These are phyloP conservation scores for Bombus consobrinus DNA, from an alignment of 1,140 invertebrate species.

Conservation along the genomic window DNA sequence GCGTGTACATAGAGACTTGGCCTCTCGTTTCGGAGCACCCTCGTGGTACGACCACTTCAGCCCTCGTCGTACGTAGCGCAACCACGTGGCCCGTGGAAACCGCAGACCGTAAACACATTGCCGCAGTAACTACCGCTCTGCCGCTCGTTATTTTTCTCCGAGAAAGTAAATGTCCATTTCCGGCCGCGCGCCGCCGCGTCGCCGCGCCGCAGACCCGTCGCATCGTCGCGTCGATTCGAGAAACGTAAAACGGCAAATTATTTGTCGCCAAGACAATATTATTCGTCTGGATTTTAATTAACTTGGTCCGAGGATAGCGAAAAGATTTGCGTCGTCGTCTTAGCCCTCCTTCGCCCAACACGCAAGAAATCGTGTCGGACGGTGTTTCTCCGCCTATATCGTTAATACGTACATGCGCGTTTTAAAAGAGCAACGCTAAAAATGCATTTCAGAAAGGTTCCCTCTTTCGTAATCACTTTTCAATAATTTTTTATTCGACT, in stretches of 20 bases:
- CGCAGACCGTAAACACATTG: background rate
- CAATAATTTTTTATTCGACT: too few relatives aligned
- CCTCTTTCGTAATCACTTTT: too few relatives aligned
- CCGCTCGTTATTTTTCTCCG: constrained; percentile 6
- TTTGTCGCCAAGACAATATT: background rate
- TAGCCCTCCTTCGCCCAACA: fast-evolving
- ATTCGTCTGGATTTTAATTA: too few relatives aligned
- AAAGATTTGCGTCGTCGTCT: too few relatives aligned
- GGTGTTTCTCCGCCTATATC: too few relatives aligned
- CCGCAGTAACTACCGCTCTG: background rate
- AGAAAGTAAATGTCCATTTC: background rate
- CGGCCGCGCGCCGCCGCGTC: too few relatives aligned
- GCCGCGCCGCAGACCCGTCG: too few relatives aligned
- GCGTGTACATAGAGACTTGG: constrained; percentile 29
- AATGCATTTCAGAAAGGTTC: too few relatives aligned
- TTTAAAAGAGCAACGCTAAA: too few relatives aligned
- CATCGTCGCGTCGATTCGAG: background rate
- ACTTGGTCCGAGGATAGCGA: too few relatives aligned
- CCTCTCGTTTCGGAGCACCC: constrained; percentile 41
- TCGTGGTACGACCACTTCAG: constrained; percentile 22
- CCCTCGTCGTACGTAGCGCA: constrained; percentile 16
- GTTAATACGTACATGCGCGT: too few relatives aligned
- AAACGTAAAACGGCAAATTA: background rate
- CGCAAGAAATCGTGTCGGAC: too few relatives aligned
- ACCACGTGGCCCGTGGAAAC: constrained; percentile 7